Conservation (phyloP, 2,113 vertebrate species). For the Xyliphius kryptos region DNA sequence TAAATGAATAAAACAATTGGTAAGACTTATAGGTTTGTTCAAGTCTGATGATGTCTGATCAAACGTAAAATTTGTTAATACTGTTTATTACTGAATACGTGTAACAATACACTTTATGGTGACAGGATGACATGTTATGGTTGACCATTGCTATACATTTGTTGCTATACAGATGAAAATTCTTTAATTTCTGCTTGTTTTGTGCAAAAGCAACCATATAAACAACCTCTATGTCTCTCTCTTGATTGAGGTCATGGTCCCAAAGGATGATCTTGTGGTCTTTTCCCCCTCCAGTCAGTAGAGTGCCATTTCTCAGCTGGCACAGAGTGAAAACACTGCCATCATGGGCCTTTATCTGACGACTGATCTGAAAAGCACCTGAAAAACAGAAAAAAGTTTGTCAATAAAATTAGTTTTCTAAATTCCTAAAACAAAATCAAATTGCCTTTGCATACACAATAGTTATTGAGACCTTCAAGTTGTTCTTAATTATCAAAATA, state of each 20-base stretch:
- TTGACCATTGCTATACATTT: no score
- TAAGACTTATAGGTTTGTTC: no score
- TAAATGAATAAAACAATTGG: no score
- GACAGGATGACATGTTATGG: no score
- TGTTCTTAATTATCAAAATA: no score
- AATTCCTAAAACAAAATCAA: no score
- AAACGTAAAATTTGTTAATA: no score
- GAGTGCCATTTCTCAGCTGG: constrained; percentile 86
- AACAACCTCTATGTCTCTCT: constrained; percentile 90
- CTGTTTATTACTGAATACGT: no score
- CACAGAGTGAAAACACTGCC: constrained; percentile 96
- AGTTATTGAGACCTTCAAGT: not conserved
- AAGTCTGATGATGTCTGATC: no score
- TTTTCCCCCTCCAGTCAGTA: constrained; percentile 91
- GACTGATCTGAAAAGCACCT: constrained; percentile 88
- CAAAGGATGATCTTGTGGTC: constrained; percentile 89
- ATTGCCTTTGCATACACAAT: not conserved
- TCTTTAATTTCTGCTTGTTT: not conserved
- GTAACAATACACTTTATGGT: no score
- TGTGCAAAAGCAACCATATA: not conserved
- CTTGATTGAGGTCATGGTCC: constrained; percentile 85
- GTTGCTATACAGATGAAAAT: no score
- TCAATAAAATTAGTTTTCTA: no score
- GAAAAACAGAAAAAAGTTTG: not conserved
- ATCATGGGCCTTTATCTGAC: constrained; percentile 89